Evolutionary conservation across 1,140 invertebrate genomes (phyloP), one percentile per base, ranked within the genome.

Genomic region (Sminthurides bifidus): DNA sequence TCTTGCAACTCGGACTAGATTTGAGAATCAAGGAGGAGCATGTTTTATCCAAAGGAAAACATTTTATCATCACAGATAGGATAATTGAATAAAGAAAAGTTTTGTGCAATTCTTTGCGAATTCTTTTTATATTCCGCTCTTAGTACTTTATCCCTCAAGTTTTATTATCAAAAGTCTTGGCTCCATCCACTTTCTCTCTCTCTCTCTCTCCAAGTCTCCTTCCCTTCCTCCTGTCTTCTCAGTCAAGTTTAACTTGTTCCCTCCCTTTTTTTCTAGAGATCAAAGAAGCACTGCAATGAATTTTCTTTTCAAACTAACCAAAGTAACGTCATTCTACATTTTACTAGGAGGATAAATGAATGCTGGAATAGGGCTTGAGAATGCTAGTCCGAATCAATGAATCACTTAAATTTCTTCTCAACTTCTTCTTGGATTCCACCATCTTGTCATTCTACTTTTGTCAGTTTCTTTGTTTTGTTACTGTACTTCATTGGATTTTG

Each of bases 1-100:
- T n/a, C n/a, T n/a, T n/a, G n/a, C n/a, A n/a, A n/a, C n/a, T n/a
- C n/a, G n/a, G n/a, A n/a, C n/a, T n/a, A n/a, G n/a, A n/a, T n/a
- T n/a, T n/a, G n/a, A n/a, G n/a, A n/a, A n/a, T n/a, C n/a, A n/a
- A n/a, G n/a, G n/a, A n/a, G n/a, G n/a, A n/a, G n/a, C n/a, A n/a
- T n/a, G n/a, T n/a, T n/a, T n/a, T n/a, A n/a, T n/a, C n/a, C n/a
- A n/a, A n/a, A n/a, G n/a, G n/a, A n/a, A 59, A 59, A 59, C 57
- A 59, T 61, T 61, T 57, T 61, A 61, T 61, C 59, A 57, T 61
- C 52, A 58, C 52, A 61, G 60, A 61, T 61, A 61, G 59, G 53
- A 58, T 61, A 61, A 61, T 61, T 61, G 60, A 61, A 61, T 61
- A 56, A 61, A 57, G 54, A 58, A 61, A 61, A 61, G 56, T 61